These are phyloP conservation scores for Microctenopoma stevenorrisi DNA, from an alignment of 2,797 vertebrate genomes.

Conservation along the genomic window DNA sequence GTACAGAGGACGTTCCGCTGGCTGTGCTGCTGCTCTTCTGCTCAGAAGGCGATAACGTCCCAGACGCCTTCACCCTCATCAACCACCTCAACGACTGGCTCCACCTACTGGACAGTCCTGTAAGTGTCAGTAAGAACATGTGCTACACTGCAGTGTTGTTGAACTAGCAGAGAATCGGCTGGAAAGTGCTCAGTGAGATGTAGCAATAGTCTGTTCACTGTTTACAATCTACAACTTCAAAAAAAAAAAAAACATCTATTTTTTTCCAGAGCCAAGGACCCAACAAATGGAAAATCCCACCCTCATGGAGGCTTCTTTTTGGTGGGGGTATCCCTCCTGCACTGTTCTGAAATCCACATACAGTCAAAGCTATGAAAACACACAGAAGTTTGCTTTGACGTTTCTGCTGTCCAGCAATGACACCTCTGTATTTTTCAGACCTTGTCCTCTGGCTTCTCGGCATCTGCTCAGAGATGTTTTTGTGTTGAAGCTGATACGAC, in stretches of 20 bases:
- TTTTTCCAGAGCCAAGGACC: constrained; percentile 67
- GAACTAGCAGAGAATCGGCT: not conserved
- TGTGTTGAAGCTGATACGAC: not conserved
- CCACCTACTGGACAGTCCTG: constrained; percentile 86
- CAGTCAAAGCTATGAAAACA: not conserved
- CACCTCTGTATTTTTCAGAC: not conserved
- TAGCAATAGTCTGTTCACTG: not conserved
- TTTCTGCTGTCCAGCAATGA: not conserved
- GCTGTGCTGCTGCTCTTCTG: constrained; percentile 94
- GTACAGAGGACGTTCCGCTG: constrained; percentile 85
- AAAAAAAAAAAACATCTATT: not conserved
- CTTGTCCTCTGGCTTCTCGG: not conserved
- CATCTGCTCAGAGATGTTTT: not conserved
- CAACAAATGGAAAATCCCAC: constrained; percentile 89
- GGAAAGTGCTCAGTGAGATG: not conserved
- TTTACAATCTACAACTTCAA: not conserved
- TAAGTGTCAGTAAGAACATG: constrained; percentile 76
- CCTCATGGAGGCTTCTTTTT: constrained; percentile 94
- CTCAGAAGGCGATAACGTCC: constrained; percentile 97
- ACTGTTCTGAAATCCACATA: constrained; percentile 85
- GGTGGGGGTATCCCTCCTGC: constrained; percentile 92
- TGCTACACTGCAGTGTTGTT: not conserved
- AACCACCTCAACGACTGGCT: constrained; percentile 95
- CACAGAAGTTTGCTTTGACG: not conserved
- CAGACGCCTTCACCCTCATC: constrained; percentile 90